Base-by-base conservation (phyloP, 2,797 vertebrate genomes). In the Chromobotia macracanthus region DNA sequence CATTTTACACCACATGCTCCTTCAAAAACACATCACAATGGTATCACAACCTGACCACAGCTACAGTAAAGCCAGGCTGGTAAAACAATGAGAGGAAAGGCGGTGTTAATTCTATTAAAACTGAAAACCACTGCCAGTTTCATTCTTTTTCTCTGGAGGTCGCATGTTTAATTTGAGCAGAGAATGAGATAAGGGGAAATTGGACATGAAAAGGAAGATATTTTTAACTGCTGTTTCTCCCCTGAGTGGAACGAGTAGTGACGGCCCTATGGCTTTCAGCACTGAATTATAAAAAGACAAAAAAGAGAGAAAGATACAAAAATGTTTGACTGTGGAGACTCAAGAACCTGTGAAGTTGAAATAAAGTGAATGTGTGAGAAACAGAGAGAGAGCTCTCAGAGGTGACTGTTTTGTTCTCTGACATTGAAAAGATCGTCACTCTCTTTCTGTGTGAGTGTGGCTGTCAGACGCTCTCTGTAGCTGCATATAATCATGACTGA, bases 211-310 rank as follows among this genome's bases (percentile, higher is more conserved):
- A 78, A 78, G 71, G 46, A 71, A 28, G 76, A 82, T 84, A 77
- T 83, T 86, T 86, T 84, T 84, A 82, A 84, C 84, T 69, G 61
- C 51, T 44, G 70, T 48, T 63, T 76, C 74, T 60, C 74, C 65
- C 55, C 55, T 82, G 82, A 79, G 79, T 75, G 28, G 31, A 79
- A 83, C 72, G 8, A 68, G 50, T 77, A 79, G 65, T 80, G 85
- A 85, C 48, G 58, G 65, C 63, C 69, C 46, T 16, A 74, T 75
- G 58, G 65, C 74, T 75, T 55, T 44, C 7, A 77, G 75, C 75
- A 28, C 53, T 65, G 72, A 60, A 67, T 78, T 72, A 82, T 81
- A 73, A 75, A 77, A 76, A 77, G 25, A 71, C 48, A 68, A 69
- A 41, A 78, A 63, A 72, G 3, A 61, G 13, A 72, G 31, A 53